Percentiles rank a stretch among this genome's conserved stretches.
phyloP scores from a whole-genome alignment of 2,113 vertebrate species.

The Climacteris rufus region DNA sequence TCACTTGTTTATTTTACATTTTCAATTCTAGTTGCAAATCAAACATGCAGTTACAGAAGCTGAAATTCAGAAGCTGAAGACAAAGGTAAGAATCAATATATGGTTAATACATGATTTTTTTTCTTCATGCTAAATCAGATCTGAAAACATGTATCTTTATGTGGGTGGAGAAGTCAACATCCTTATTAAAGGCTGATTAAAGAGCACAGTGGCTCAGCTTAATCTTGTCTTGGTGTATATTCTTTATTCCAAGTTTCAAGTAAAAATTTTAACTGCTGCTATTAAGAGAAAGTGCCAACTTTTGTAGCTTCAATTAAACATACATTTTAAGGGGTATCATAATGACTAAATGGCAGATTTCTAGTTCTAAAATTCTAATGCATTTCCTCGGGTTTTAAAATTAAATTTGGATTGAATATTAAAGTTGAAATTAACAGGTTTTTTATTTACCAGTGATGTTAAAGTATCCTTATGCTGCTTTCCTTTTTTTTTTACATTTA shows the following conservation, averaged over 20 bases:
- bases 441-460: neutral
- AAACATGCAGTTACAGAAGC: slow-evolving; percentile 98
- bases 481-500: accelerated
- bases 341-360: neutral
- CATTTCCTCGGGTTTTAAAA: neutral
- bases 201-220: neutral
- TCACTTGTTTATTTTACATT: slow-evolving; percentile 66
- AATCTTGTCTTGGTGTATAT: neutral
- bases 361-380: neutral
- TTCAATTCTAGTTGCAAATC: slow-evolving; percentile 91
- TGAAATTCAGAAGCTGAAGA: slow-evolving; percentile 98
- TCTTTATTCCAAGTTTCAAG: neutral
- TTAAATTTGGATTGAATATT: neutral
- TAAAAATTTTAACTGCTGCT: slow-evolving; percentile 16
- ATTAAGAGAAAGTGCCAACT: slow-evolving; percentile 20
- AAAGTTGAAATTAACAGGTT: neutral
- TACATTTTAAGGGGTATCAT: neutral
- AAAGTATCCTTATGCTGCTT: neutral
- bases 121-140: neutral
- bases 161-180: slow-evolving; percentile 46
- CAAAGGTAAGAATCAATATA: slow-evolving; percentile 85
- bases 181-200: neutral
- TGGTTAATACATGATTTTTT: neutral
- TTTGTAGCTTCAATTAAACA: neutral
- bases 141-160: neutral